Evolutionary conservation across 2,797 vertebrate species (phyloP).

Genomic region (Sebastes itinus): DNA sequence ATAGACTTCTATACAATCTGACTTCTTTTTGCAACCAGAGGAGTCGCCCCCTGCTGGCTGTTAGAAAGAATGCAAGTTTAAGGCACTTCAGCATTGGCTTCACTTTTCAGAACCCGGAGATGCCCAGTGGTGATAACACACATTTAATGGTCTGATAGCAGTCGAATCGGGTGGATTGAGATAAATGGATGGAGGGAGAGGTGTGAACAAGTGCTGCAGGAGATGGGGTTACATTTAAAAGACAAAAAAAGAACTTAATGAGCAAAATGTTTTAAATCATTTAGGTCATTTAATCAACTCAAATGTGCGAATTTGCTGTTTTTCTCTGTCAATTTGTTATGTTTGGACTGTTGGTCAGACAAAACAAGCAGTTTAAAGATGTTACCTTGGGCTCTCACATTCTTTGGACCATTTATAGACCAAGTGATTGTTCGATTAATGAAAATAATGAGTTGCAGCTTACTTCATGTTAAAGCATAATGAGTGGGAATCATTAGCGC

Average conservation of each 20-base stretch:
- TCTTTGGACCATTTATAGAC: background rate
- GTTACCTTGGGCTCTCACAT: background rate
- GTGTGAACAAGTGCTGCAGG: background rate
- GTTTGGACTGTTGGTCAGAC: background rate
- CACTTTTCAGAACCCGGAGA: no score
- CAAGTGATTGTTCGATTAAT: background rate
- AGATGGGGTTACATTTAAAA: background rate
- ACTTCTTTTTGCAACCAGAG: no score
- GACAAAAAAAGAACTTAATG: no score
- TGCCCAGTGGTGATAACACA: no score
- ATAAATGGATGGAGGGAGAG: background rate
- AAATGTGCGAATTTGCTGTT: background rate
- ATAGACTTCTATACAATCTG: no score
- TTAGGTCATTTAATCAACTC: background rate
- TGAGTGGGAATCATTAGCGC: conserved; percentile 33
- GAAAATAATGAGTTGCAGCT: conserved; percentile 27
- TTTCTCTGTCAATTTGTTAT: background rate
- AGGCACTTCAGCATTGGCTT: no score
- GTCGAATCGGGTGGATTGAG: background rate
- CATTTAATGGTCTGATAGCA: no score
- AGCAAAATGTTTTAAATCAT: background rate
- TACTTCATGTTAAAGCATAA: conserved; percentile 12
- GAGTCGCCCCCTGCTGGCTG: no score
- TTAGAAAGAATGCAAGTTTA: no score
- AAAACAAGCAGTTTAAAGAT: background rate